These are phyloP conservation scores for Mesochorus sp. DNA, from an alignment of 2,888 invertebrate genomes.

Conservation along the genomic window DNA sequence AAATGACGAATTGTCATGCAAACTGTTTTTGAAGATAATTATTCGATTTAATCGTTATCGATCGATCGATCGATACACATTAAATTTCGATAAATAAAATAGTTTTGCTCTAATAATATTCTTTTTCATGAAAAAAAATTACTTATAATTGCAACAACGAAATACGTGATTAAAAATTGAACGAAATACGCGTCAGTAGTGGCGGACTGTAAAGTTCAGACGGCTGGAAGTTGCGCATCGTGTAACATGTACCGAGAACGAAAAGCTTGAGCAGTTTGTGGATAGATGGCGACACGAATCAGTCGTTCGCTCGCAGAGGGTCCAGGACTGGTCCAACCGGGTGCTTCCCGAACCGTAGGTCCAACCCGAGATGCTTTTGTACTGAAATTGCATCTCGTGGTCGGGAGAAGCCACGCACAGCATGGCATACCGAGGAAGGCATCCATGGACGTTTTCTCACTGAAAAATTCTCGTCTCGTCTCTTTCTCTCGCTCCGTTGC, in stretches of 20 bases:
- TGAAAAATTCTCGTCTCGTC: background rate
- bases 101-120: too few relatives aligned
- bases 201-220: conserved; percentile 33
- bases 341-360: conserved; percentile 66
- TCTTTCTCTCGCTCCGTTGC: background rate
- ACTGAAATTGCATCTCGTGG: conserved; percentile 24
- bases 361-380: conserved; percentile 67
- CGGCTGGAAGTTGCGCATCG: conserved; percentile 63
- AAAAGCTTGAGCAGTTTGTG: conserved; percentile 69
- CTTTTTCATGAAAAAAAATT: too few relatives aligned
- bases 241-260: conserved; percentile 72
- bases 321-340: conserved; percentile 57
- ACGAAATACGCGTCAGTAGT: background rate
- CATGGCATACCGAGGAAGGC: background rate
- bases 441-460: conserved; percentile 39
- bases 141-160: too few relatives aligned
- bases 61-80: too few relatives aligned
- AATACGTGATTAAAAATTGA: background rate
- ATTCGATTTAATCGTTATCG: too few relatives aligned
- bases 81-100: conserved; percentile 1
- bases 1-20: background rate
- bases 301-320: conserved; percentile 66
- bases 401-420: conserved; percentile 14
- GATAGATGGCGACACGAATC: conserved; percentile 78
- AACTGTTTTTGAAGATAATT: background rate